Conservation (phyloP, 2,113 vertebrate species). For the Zeus faber region DNA sequence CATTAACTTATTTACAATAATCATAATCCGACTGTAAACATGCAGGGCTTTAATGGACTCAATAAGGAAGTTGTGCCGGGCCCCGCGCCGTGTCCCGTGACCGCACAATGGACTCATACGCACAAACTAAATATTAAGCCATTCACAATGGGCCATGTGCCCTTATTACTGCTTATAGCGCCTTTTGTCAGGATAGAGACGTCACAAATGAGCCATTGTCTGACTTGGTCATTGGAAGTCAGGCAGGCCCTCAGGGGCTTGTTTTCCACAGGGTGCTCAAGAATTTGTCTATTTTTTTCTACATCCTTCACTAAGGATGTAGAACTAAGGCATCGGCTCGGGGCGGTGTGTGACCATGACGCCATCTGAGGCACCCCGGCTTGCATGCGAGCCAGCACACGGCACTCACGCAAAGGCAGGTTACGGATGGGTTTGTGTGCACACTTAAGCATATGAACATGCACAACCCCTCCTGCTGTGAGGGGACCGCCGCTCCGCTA, state of each 20-base stretch:
- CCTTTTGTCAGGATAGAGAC: conserved; percentile 60
- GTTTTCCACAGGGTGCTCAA: conserved; percentile 43
- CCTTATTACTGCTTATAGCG: conserved; percentile 36
- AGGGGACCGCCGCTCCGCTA: too few species aligned
- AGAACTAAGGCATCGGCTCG: conserved; percentile 4
- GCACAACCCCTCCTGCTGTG: not conserved
- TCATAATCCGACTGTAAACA: conserved; percentile 68
- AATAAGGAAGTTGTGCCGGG: conserved; percentile 45
- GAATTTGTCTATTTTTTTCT: conserved; percentile 44
- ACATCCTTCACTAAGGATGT: conserved; percentile 22
- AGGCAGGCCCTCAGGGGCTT: conserved; percentile 43
- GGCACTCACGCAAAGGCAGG: conserved; percentile 7
- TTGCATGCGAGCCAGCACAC: not conserved
- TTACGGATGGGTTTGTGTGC: too few species aligned
- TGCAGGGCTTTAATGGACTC: conserved; percentile 51
- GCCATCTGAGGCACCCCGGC: too few species aligned
- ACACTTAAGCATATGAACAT: not conserved
- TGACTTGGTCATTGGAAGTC: conserved; percentile 53
- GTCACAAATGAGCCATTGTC: conserved; percentile 69
- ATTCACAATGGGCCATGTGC: conserved; percentile 61
- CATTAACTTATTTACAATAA: conserved; percentile 63
- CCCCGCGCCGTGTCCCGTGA: conserved; percentile 45
- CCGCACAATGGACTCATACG: conserved; percentile 47
- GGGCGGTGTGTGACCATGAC: conserved; percentile 29
- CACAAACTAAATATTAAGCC: conserved; percentile 55